Evolutionary conservation across 2,888 invertebrate species (phyloP), one percentile per base, ranked within the genome.

Genomic region (Eumerus sabulonum): DNA sequence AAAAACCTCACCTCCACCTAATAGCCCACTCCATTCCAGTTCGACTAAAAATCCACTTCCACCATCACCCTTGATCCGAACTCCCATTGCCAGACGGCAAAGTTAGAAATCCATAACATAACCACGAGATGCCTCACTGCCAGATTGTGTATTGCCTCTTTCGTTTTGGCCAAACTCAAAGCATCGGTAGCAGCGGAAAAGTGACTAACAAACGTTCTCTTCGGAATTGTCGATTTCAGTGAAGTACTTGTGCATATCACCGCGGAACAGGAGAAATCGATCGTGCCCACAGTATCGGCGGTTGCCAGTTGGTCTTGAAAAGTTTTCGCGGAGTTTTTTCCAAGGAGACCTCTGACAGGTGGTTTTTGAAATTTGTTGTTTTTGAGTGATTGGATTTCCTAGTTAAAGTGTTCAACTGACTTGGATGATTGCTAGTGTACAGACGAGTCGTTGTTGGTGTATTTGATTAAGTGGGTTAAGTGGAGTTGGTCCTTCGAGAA

Each of bases 211-310:
- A 59, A 59, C 16, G 36, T 54, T 48, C 42, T 59, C 66, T 38
- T 50, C 27, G 47, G 3, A 76, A 51, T 66, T 57, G 66, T 67
- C 66, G 72, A 63, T 77, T 67, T 77, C 62, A 66, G 77, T 77
- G 72, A 77, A 77, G 67, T 72, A 72, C 51, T 62, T 72, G 54
- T 62, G 77, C 50, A 27, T 4, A 27, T 27, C 27, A 7, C 7
- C 27, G 27, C 7, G 27, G 7, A 27, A 7, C 27, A 4, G 27
- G 27, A 42, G 27, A 27, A 66, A 53, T 56, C 42, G 57, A 72
- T 63, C 77, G 47, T 67, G 72, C 19, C 44, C 44, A 62, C 18
- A 27, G 56, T 53, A 47, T 62, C 27, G 27, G 27, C 56, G 63
- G 64, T 66, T 64, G 42, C 42, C 13, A 48, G 38, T 48, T 60